Evolutionary conservation across 2,113 vertebrate species (phyloP), one percentile per base, ranked within the genome.

Genomic region (Haemorhous mexicanus): DNA sequence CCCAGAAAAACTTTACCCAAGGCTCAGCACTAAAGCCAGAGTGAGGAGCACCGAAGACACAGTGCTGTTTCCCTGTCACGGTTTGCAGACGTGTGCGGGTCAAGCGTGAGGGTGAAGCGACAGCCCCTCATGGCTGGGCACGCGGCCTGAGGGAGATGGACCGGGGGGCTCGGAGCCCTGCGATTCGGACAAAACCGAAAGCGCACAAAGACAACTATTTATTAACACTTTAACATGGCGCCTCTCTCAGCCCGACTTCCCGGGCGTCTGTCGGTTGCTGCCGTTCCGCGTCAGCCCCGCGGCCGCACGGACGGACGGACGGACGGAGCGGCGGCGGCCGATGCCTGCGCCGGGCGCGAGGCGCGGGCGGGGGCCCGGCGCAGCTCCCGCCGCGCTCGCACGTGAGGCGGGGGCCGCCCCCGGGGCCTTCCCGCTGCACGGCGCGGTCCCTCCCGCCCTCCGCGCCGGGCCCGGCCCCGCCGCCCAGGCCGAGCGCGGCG

Each of bases 11-110:
- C 64, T 90, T 88, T 13, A 33, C 7, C 14, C 39, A 8, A 32
- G n/a, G 47, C 35, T 67, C 39, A 5, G 55, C 10, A 17, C 14
- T 67, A 4, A 7, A 39, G 27, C 5, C 41, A 13, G 14, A 2
- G 0, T 0, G 44, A 39, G 7, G 39, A 16, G 47, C 5, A 16
- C 20, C 32, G 5, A 4, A 35, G 23, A 2, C 41, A 13, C 8
- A 0, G 1, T 0, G 41, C 28, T 11, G 84, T 10, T 32, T 9
- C 15, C 8, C 27, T 4, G 5, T 0, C 22, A 15, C 3, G 53
- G 33, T 27, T 2, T 17, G 69, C 15, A 21, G n/a, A 1, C 1
- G 7, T 0, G 17, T 1, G 33, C 6, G 35, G 35, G 16, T 12
- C n/a, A 8, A 17, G 23, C 23, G 23, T 1, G 52, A 20, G 49